Percentiles rank a stretch among this genome's conserved stretches.
Evolutionary conservation across 2,113 vertebrate genomes (phyloP).

Genomic region (Campylomormyrus tamandua): DNA sequence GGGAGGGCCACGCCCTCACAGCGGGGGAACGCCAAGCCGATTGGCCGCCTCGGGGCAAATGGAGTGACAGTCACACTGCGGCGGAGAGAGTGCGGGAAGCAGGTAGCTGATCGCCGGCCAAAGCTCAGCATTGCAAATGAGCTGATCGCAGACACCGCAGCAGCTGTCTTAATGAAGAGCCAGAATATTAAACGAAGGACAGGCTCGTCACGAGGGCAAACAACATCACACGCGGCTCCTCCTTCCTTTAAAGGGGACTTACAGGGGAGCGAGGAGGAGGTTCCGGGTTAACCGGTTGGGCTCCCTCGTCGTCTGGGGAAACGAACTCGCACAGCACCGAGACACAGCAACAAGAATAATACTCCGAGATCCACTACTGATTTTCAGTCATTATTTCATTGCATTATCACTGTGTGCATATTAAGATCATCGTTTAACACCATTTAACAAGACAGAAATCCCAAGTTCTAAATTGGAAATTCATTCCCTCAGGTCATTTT

Average conservation of each 20-base stretch:
- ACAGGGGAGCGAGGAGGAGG: slow-evolving; percentile 15
- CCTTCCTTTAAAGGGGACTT: slow-evolving; percentile 24
- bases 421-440: slow-evolving; percentile 61
- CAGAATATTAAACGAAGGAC: background rate
- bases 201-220: background rate
- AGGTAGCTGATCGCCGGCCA: background rate
- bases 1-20: background rate
- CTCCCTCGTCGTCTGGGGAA: slow-evolving; percentile 13
- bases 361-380: slow-evolving; percentile 47
- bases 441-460: slow-evolving; percentile 63
- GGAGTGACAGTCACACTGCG: background rate
- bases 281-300: slow-evolving; percentile 41
- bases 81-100: background rate
- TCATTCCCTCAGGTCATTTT: slow-evolving; percentile 68
- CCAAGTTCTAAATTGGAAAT: slow-evolving; percentile 74
- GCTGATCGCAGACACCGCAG: background rate
- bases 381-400: slow-evolving; percentile 51
- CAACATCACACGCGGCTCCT: background rate
- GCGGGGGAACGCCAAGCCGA: background rate
- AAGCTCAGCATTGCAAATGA: background rate
- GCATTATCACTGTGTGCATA: slow-evolving; percentile 53
- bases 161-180: background rate
- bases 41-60: background rate
- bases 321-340: slow-evolving; percentile 48
- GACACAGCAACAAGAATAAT: slow-evolving; percentile 55